Evolutionary conservation across 1,140 invertebrate genomes (phyloP).

Genomic region (Cecropterus lyciades): DNA sequence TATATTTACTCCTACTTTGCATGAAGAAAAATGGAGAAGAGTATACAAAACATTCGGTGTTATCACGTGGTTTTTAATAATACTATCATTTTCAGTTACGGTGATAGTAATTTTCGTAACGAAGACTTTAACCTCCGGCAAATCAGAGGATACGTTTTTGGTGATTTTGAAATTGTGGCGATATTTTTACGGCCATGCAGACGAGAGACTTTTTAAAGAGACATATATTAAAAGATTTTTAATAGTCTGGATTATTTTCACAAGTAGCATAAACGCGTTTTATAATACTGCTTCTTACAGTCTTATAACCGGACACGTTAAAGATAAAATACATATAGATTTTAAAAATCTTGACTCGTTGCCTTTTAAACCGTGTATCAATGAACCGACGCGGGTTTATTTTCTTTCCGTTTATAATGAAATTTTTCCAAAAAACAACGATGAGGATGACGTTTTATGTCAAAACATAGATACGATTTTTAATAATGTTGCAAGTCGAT

Average conservation of each 20-base stretch:
- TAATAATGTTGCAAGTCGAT: slow-evolving; percentile 40
- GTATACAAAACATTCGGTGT: slow-evolving; percentile 48
- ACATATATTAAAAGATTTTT: slow-evolving; percentile 40
- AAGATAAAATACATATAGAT: slow-evolving; percentile 35
- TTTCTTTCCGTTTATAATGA: slow-evolving; percentile 44
- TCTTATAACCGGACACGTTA: no score
- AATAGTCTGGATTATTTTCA: slow-evolving; percentile 50
- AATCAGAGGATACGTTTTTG: slow-evolving; percentile 15
- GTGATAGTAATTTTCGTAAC: slow-evolving; percentile 30
- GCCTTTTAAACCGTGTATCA: slow-evolving; percentile 47
- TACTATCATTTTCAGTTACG: slow-evolving; percentile 22
- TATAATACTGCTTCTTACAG: slow-evolving; percentile 53
- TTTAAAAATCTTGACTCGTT: slow-evolving; percentile 36
- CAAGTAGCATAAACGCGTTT: slow-evolving; percentile 51
- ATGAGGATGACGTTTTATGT: slow-evolving; percentile 29
- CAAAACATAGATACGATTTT: slow-evolving; percentile 36
- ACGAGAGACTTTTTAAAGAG: slow-evolving; percentile 33
- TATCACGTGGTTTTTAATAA: slow-evolving; percentile 47
- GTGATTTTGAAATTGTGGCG: slow-evolving; percentile 40
- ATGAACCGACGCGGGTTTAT: slow-evolving; percentile 34
- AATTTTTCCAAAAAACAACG: slow-evolving; percentile 36
- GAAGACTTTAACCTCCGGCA: slow-evolving; percentile 19
- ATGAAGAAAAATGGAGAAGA: slow-evolving; percentile 44
- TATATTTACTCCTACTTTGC: slow-evolving; percentile 43
- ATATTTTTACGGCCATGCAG: slow-evolving; percentile 41